phyloP scores from a whole-genome alignment of 2,113 vertebrate genomes.

The Gracilinanus agilis region DNA sequence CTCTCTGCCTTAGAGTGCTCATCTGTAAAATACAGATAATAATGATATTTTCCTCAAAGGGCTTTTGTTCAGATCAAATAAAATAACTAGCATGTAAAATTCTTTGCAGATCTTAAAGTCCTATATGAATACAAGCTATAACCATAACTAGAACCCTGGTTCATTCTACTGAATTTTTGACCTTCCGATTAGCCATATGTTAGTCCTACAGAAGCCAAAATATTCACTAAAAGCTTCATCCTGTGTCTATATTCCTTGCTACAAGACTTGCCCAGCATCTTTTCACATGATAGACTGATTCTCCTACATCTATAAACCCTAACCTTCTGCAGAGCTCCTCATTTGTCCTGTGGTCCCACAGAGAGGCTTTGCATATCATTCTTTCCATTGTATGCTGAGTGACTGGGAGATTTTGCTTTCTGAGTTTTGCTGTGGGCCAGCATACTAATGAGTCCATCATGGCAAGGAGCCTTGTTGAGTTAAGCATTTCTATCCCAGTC shows the following conservation, averaged over 20 bases:
- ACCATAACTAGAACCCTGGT: neutral
- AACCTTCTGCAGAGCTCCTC: neutral
- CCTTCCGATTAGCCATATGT: neutral
- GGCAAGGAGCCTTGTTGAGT: neutral
- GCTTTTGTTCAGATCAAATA: neutral
- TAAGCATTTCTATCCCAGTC: neutral
- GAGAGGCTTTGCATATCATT: neutral
- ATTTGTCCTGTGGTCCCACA: neutral
- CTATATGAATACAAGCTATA: neutral
- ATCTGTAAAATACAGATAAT: neutral
- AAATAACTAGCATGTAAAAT: neutral
- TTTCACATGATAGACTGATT: neutral
- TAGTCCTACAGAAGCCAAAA: neutral
- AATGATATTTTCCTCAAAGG: neutral
- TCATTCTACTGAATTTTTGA: neutral
- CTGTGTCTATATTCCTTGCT: neutral
- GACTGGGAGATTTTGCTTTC: neutral
- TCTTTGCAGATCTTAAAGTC: neutral
- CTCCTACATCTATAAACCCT: neutral
- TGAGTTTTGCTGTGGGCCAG: neutral
- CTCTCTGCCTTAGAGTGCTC: neutral
- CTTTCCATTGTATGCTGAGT: neutral
- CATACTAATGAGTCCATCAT: neutral
- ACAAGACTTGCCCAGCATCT: neutral
- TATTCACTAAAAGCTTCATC: neutral